Base-by-base conservation (phyloP, 2,797 vertebrate genomes). In the Euphonia xanthogaster region DNA sequence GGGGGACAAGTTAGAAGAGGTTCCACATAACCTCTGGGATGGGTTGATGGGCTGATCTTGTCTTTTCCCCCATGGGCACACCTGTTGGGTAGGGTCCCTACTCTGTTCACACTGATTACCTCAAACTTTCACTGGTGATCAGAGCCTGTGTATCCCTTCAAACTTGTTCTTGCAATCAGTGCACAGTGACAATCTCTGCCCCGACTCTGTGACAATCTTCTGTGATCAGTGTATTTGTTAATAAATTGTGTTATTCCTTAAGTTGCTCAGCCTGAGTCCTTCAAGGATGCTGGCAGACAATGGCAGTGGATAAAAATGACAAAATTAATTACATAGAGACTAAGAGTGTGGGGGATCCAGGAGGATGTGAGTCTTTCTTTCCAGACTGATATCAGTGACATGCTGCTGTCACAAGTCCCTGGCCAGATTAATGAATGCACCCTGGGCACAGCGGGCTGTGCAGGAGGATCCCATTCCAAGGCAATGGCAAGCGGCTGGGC, bases 11-110 rank as follows among this genome's bases (percentile, higher is more conserved):
- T 37, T 21, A n/a, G 19, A 66, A 70, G 37, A 62, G 18, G 8
- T 10, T 54, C 23, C 40, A 28, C 6, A 1, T 28, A 39, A n/a
- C 33, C 39, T 28, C 28, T 54, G 33, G 16, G 17, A 11, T 48
- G 1, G 4, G 10, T 24, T 15, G 24, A 24, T 48, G 35, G 27
- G 18, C 31, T 42, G 44, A 19, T 37, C 35, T 28, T 51, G 53
- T 23, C 4, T 31, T 51, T 50, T 58, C 3, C 12, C 13, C 12
- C 1, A 0, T 37, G 39, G 18, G 6, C 14, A 74, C 7, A 31
- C 8, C 22, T 58, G 6, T 31, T 74, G 31, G 31, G 12, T 50
- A 37, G 62, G n/a, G 58, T 37, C 23, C 16, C 13, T 51, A 9
- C 16, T 67, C 28, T 44, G 7, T 58, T 24, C 45, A 37, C 0